Base-by-base conservation (phyloP, 2,797 vertebrate species). In the Sebastes steindachneri region DNA sequence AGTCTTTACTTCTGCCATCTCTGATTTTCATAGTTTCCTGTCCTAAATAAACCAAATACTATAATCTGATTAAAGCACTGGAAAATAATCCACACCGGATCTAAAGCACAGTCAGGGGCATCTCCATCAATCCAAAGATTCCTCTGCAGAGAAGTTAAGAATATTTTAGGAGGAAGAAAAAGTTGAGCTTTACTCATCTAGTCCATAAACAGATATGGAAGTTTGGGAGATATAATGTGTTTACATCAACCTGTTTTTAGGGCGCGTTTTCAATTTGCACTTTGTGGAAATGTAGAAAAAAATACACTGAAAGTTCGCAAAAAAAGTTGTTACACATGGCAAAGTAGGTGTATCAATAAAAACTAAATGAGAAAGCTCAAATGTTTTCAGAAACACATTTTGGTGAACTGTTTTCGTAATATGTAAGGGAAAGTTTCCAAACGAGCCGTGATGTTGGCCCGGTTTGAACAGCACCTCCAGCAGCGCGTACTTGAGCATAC, bases 21-120 rank as follows among this genome's bases (percentile, higher is more conserved):
- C 48, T 21, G 11, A 59, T 64, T 57, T 70, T 54, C 4, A 66
- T 25, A 59, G 35, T 62, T 69, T 29, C 8, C 9, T 25, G 19
- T 41, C 7, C 51, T 73, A 73, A 77, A 74, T 41, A 64, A 75
- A 80, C 37, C 15, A 3, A 62, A 73, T 0, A 57, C 10, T 19
- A 17, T 64, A 48, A 55, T 37, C 35, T 37, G 15, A 80, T 79
- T 62, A 58, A 63, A 62, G 9, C 33, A 23, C 1, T 65, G 15
- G 21, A 54, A 72, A 53, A 68, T 73, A 19, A 78, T 45, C 9
- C 9, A 17, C 35, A 72, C 31, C 31, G 0, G 2, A n/a, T 54
- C 3, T 2, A n/a, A 19, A 7, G 12, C 6, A 51, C 28, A 28
- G 51, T 21, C 51, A 55, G 53, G 8, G 14, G 9, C 63, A 28